Conservation (phyloP, 1,140 invertebrate species). For the Oryctes rhinoceros region DNA sequence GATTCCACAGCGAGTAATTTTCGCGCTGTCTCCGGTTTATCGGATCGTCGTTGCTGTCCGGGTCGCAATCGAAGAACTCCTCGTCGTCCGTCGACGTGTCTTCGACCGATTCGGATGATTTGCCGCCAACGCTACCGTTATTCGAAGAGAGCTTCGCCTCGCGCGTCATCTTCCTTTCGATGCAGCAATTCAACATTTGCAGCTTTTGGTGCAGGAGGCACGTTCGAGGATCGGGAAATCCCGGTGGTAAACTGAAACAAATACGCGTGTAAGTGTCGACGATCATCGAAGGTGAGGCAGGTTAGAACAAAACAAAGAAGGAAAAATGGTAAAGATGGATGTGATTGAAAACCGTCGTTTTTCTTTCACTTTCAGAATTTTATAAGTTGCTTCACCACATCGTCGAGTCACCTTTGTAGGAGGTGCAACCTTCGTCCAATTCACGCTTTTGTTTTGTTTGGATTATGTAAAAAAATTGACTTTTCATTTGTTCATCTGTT, state of each 20-base stretch:
- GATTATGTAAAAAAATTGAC: too few species aligned
- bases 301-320: not conserved
- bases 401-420: too few species aligned
- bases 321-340: not conserved
- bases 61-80: conserved; percentile 87
- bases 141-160: conserved; percentile 57
- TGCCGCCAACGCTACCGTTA: not conserved
- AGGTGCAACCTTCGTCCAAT: too few species aligned
- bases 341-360: too few species aligned
- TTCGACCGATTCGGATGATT: conserved; percentile 51
- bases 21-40: conserved; percentile 44
- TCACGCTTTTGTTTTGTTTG: too few species aligned
- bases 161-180: conserved; percentile 74
- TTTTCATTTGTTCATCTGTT: too few species aligned
- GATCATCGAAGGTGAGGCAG: too few species aligned
- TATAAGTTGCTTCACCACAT: too few species aligned
- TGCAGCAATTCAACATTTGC: conserved; percentile 97
- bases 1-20: conserved; percentile 70
- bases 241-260: conserved; percentile 73
- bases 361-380: too few species aligned
- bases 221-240: conserved; percentile 83
- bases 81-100: conserved; percentile 65
- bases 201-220: conserved; percentile 96
- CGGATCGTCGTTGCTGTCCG: conserved; percentile 64
- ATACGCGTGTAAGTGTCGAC: too few species aligned